phyloP scores from a whole-genome alignment of 2,797 vertebrate genomes.

The Falco rusticolus region DNA sequence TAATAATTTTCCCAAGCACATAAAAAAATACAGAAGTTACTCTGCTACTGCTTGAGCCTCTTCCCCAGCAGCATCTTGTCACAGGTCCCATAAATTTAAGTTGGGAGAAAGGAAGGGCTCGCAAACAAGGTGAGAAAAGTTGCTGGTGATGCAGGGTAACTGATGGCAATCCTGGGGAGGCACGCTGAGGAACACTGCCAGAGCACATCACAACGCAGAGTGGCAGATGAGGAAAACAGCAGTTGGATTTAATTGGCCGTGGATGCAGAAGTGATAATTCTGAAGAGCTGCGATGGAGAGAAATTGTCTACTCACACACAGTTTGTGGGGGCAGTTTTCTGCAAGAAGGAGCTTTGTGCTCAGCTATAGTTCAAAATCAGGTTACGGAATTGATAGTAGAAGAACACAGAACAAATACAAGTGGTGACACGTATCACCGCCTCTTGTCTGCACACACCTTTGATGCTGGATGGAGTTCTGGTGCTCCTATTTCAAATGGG shows the following conservation, averaged over 20 bases:
- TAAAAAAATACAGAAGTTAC: not conserved
- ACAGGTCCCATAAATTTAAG: not conserved
- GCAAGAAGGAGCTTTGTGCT: not conserved
- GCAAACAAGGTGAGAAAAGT: not conserved
- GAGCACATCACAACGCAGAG: not conserved
- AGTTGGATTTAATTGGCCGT: not conserved
- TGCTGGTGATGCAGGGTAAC: not conserved
- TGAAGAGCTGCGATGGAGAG: not conserved
- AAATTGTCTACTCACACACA: not conserved
- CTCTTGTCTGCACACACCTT: not conserved
- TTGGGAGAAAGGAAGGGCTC: not conserved
- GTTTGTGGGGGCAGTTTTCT: not conserved
- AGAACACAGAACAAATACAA: not conserved
- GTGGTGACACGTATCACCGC: not conserved
- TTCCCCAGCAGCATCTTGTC: not conserved
- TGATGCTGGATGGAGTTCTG: not conserved
- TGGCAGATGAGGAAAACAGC: not conserved
- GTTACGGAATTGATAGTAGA: not conserved
- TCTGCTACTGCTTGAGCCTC: not conserved
- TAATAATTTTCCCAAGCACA: not conserved
- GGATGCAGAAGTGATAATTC: not conserved
- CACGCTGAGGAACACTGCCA: not conserved
- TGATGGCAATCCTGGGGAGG: not conserved
- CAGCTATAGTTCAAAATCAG: not conserved
- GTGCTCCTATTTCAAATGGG: not conserved